phyloP scores from a whole-genome alignment of 2,113 vertebrate species.

The Phalacrocorax carbo region DNA sequence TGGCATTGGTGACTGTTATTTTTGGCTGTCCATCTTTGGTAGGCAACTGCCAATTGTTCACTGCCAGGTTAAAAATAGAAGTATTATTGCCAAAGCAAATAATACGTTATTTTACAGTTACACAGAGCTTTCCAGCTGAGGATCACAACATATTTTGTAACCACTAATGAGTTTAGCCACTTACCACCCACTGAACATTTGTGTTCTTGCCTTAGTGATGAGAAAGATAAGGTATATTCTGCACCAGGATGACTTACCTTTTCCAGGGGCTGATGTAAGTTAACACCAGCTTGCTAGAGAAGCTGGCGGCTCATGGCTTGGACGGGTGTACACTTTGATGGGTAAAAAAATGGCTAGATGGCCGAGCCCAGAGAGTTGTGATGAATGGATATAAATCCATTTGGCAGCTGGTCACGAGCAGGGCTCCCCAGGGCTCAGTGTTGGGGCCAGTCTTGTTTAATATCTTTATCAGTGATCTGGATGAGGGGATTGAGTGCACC shows the following conservation, averaged over 20 bases:
- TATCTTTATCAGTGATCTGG: too few species aligned
- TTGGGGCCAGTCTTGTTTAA: too few species aligned
- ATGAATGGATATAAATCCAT: too few species aligned
- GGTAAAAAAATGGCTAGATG: too few species aligned
- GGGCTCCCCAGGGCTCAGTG: too few species aligned
- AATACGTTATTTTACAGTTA: slow-evolving; percentile 9
- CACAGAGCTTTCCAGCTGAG: background rate
- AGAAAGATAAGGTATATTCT: background rate
- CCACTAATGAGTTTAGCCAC: slow-evolving; percentile 11
- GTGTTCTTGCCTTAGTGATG: background rate
- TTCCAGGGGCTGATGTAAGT: background rate
- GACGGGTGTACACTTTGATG: too few species aligned
- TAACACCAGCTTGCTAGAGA: too few species aligned
- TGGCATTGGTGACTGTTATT: background rate
- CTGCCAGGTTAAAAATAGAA: slow-evolving; percentile 24
- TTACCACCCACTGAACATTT: background rate
- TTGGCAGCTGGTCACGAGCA: too few species aligned
- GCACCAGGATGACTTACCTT: background rate
- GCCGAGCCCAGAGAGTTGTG: too few species aligned
- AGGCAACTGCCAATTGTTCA: slow-evolving; percentile 5
- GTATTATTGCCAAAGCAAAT: slow-evolving; percentile 39
- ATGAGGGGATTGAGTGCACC: too few species aligned
- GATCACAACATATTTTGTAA: background rate
- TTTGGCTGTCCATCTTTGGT: background rate
- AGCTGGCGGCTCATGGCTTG: too few species aligned